phyloP scores from a whole-genome alignment of 2,888 invertebrate genomes.

The Apamea sordens region DNA sequence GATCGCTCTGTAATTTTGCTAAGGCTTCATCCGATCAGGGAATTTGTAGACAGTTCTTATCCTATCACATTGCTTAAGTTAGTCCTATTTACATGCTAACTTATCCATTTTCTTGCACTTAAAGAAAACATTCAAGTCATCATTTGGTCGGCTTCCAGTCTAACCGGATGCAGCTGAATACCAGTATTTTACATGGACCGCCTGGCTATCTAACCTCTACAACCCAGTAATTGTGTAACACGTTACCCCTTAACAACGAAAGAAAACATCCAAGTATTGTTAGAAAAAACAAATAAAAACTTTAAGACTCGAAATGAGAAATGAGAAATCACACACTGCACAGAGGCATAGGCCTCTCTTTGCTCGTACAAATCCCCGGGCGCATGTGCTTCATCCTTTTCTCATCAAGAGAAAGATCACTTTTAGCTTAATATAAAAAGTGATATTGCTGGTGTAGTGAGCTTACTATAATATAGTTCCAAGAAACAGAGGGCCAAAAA shows the following conservation, averaged over 20 bases:
- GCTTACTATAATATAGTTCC: neutral
- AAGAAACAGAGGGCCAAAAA: neutral
- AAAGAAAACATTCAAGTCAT: conserved; percentile 1
- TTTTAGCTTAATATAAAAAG: neutral
- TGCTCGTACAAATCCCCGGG: neutral
- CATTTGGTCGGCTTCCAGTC: neutral
- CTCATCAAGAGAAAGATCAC: neutral
- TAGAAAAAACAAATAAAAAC: neutral
- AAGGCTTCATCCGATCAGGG: conserved; percentile 68
- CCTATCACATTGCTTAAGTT: conserved; percentile 30
- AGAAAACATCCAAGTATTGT: conserved; percentile 2
- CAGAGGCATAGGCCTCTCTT: neutral
- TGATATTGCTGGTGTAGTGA: too few species aligned
- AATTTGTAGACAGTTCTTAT: conserved; percentile 47
- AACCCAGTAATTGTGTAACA: neutral
- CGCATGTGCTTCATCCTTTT: neutral
- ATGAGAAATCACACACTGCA: too few species aligned
- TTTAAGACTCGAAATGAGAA: neutral
- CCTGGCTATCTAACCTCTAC: neutral
- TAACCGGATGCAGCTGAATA: neutral
- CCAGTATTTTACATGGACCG: neutral
- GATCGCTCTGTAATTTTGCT: conserved; percentile 52
- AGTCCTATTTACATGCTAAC: conserved; percentile 17
- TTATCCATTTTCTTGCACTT: conserved; percentile 10
- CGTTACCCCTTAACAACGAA: neutral